Base-by-base conservation (phyloP, 2,797 vertebrate genomes). In the Paedocypris micromegethes region DNA sequence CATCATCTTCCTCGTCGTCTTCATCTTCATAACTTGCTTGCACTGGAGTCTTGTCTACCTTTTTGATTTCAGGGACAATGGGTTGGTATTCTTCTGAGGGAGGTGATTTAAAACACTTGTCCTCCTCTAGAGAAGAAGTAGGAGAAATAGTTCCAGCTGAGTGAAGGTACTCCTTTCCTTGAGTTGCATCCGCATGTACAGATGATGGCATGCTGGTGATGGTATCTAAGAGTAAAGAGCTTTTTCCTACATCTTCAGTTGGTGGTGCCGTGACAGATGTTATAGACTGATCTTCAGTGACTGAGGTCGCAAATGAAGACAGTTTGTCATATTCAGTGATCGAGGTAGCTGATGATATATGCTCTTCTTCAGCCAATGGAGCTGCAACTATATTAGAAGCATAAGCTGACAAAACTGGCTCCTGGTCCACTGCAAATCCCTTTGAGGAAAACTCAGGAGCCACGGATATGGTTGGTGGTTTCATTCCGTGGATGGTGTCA, bases 261-360 rank as follows among this genome's bases (percentile, higher is more conserved):
- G 94, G 94, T 50, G 93, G 93, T 3, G 94, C 95, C 3, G 96
- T 98, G 63, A 95, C 89, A 0, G 96, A 98, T n/a, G 95, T 85
- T 66, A 94, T 89, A 0, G 97, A 99, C 42, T 97, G 97, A 83
- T 99, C 97, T 79, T 99, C 97, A 41, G 96, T 93, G 49, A 96
- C 92, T 7, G 95, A 98, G 0, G 95, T 97, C 58, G 97, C 92
- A 68, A 99, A 98, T 6, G 97, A 99, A 2, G 97, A 99, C 64
- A 99, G 89, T 68, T 98, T 99, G 83, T 99, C 96, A 58, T 96
- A 98, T 61, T 99, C 97, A 2, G 97, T 99, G 81, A 99, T 98
- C 57, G 97, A 99, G 2, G 97, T 98, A 38, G 97, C 95, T 0
- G 97, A 99, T 41, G 97, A 99, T 72, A 99, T 91, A 3, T 99